Evolutionary conservation across 2,113 vertebrate species (phyloP), one percentile per base, ranked within the genome.

Genomic region (Brachionichthys hirsutus): DNA sequence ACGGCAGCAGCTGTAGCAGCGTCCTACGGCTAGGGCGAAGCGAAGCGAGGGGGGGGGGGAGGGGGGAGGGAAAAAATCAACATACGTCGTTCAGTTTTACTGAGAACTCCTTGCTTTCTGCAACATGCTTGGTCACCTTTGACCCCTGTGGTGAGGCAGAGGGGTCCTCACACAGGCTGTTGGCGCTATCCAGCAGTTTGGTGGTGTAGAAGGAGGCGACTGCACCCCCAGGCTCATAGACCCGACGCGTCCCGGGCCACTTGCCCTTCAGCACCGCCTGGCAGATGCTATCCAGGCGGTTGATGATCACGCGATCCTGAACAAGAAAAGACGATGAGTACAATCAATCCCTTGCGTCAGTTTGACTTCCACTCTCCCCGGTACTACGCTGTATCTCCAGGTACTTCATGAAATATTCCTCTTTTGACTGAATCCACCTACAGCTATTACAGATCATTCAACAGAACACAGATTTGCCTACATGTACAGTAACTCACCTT

Each of bases 41-140:
- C 77, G 19, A 74, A 71, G 66, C 66, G 61, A 77, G 79, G 78
- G 62, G 20, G 92, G 92, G 88, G 87, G 86, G 90, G 92, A 89
- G 92, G 88, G 87, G 86, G 90, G 92, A 89, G 93, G 93, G 93
- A 93, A 88, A 30, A 98, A 95, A 94, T 93, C 90, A 93, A 99
- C 97, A 99, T 99, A 99, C 97, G 94, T 99, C 94, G 93, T 97
- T 98, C 92, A 98, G 95, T 95, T 96, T 98, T 94, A 98, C 96
- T 95, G 97, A 98, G 96, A 99, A 99, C 94, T 99, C 95, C 95
- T 98, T 98, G 87, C 86, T 89, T 95, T 97, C 95, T 95, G 93
- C 94, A 94, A 98, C 97, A 98, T 98, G 95, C 95, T 95, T 96
- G 95, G 96, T 98, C 95, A 99, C 97, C 97, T 99, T 98, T 96